Evolutionary conservation across 2,113 vertebrate species (phyloP).

Genomic region (Tyrannus savana): DNA sequence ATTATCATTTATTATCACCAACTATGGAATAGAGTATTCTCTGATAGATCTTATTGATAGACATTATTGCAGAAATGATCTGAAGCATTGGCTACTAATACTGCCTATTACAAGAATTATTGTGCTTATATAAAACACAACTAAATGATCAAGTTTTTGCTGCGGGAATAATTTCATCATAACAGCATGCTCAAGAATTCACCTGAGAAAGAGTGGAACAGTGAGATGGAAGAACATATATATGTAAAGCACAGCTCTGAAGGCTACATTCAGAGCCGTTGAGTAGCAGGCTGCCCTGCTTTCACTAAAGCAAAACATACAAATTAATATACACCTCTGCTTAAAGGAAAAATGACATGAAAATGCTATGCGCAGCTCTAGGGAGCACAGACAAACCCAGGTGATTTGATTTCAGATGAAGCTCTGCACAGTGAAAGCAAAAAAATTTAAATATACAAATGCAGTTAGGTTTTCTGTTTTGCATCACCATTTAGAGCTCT

Average conservation of each 20-base stretch:
- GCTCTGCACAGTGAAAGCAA: not conserved
- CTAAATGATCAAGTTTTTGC: not conserved
- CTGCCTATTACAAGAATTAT: not conserved
- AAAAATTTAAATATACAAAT: not conserved
- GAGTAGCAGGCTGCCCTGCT: not conserved
- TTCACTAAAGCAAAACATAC: not conserved
- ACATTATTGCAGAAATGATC: not conserved
- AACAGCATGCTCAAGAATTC: not conserved
- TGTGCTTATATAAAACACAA: not conserved
- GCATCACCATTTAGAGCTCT: not conserved
- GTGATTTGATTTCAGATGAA: not conserved
- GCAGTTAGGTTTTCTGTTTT: conserved; percentile 4
- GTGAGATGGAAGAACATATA: not conserved
- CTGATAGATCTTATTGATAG: not conserved
- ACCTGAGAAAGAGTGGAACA: not conserved
- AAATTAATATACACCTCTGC: not conserved
- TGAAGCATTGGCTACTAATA: not conserved
- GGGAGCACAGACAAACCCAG: not conserved
- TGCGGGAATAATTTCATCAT: not conserved
- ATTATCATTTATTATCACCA: conserved; percentile 27
- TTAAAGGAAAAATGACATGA: not conserved
- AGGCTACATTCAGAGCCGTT: not conserved
- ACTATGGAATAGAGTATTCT: not conserved
- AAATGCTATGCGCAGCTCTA: not conserved
- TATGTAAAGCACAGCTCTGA: not conserved